phyloP scores from a whole-genome alignment of 2,797 vertebrate species.

The Lutra lutra region DNA sequence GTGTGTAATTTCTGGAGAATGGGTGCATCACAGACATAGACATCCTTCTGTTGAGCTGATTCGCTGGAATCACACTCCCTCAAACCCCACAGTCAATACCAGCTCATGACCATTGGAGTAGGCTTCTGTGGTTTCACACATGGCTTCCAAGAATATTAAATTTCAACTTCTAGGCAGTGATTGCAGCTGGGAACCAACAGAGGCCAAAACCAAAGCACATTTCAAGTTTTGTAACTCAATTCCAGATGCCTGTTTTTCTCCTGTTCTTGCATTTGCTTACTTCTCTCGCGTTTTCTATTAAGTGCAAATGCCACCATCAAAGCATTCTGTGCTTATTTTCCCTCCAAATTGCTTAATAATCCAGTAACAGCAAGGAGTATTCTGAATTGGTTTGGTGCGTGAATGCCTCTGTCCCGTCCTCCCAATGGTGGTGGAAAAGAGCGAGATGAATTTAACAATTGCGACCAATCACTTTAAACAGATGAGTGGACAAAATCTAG shows the following conservation, averaged over 20 bases:
- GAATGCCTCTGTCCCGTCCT: too few relatives aligned
- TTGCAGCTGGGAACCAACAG: not conserved
- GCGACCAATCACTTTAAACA: not conserved
- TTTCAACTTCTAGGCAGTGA: rapidly evolving
- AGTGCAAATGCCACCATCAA: too few relatives aligned
- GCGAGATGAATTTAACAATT: not conserved
- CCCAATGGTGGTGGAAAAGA: not conserved
- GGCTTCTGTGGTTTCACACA: not conserved
- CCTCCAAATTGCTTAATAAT: not conserved
- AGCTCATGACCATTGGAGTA: not conserved
- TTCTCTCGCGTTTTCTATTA: not conserved
- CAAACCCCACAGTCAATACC: not conserved
- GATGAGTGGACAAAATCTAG: not conserved
- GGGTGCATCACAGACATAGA: not conserved
- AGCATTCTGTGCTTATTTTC: not conserved
- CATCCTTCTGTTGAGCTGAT: not conserved
- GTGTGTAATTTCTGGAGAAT: not conserved
- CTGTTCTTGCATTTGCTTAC: rapidly evolving
- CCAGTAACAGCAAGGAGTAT: not conserved
- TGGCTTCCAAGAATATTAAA: not conserved
- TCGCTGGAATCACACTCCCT: rapidly evolving
- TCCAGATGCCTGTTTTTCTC: not conserved
- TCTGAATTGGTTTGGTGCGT: rapidly evolving
- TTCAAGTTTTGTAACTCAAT: not conserved
- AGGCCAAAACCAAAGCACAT: not conserved